These are phyloP conservation scores for Xestia sexstrigata DNA, from an alignment of 2,888 invertebrate genomes.

Conservation along the genomic window DNA sequence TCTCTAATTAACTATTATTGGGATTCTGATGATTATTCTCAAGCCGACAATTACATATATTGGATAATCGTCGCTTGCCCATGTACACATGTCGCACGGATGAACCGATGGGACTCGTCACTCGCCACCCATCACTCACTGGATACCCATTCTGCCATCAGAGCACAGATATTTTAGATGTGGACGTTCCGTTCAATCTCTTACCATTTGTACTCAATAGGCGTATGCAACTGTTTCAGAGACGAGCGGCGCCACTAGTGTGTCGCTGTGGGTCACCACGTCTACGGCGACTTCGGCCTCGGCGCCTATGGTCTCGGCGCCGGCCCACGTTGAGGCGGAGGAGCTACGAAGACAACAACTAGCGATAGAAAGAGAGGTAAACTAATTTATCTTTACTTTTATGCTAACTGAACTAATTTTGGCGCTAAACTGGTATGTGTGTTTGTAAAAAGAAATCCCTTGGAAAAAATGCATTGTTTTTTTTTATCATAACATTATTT, in stretches of 20 bases:
- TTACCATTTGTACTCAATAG: not conserved
- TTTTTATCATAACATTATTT: too few species aligned
- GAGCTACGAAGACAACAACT: constrained; percentile 84
- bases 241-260: constrained; percentile 65
- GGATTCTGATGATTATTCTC: not conserved
- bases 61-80: not conserved
- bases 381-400: not conserved
- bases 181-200: not conserved
- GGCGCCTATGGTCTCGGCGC: constrained; percentile 72
- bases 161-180: not conserved
- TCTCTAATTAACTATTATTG: not conserved
- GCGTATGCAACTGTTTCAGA: constrained; percentile 57
- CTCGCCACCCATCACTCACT: not conserved
- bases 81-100: not conserved
- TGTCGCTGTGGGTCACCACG: constrained; percentile 57
- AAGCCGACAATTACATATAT: not conserved
- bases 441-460: not conserved
- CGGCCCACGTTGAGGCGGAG: constrained; percentile 81
- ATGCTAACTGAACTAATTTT: not conserved
- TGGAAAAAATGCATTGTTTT: not conserved
- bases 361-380: constrained; percentile 87
- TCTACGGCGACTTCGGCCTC: constrained; percentile 69
- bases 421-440: not conserved
- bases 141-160: not conserved
- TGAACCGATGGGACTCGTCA: not conserved